Base-by-base conservation (phyloP, 2,888 invertebrate species). In the Ligdia adustata region DNA sequence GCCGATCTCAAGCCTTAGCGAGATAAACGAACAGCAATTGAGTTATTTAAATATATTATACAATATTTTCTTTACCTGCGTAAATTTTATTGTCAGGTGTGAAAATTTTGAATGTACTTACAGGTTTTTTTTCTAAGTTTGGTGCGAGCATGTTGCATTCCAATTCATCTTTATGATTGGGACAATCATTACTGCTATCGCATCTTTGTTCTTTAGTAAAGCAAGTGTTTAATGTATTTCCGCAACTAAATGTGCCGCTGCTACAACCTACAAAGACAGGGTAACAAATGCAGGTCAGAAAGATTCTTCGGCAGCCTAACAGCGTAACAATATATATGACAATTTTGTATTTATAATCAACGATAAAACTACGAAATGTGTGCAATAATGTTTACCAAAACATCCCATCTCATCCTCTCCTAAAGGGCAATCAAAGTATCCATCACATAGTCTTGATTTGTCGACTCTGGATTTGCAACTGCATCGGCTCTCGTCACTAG, bases 371-470 rank as follows among this genome's bases (percentile, higher is more conserved):
- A n/a, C n/a, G n/a, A n/a, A n/a, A n/a, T n/a, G n/a, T n/a, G n/a
- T n/a, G n/a, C n/a, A n/a, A n/a, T n/a, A 40, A 15, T 16, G 29
- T 33, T 83, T 84, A 95, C 96, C 95, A 69, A 92, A 93, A 72
- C 96, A 97, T 11, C 93, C 95, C 64, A 93, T 81, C 84, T 97
- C 96, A 66, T 96, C 96, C 83, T 95, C 95, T 11, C 94, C 95
- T 61, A 92, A 91, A 0, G 96, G 96, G 73, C 96, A 97, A 69
- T 97, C 97, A 32, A 93, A 92, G 66, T 94, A 96, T 9, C 95
- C 95, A 75, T 97, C 97, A 68, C 97, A 97, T 0, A 93, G 74
- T 56, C 95, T 91, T 2, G 91, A 83, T 31, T 85, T 82, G 9
- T 92, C 91, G 6, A 97, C 91, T 45, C 95, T 91, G n/a, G 93